Conservation (phyloP, 2,888 invertebrate species). For the Odontomyia ornata region DNA sequence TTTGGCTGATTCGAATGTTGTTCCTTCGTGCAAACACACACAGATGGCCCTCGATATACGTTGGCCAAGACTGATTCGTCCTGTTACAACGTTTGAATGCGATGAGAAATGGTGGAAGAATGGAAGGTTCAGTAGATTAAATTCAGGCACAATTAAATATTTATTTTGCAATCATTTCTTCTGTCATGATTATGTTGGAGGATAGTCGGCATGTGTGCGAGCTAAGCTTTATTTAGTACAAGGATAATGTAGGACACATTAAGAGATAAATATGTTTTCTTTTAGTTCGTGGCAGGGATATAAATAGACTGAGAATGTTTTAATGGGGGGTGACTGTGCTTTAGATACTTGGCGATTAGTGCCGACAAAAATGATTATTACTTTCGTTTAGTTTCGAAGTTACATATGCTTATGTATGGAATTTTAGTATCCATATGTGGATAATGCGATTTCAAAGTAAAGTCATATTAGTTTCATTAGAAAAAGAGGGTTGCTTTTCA, state of each 20-base stretch:
- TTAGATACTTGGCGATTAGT: too few relatives aligned
- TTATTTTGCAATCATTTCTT: slow-evolving; percentile 12
- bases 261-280: not conserved
- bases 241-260: not conserved
- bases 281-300: too few relatives aligned
- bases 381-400: too few relatives aligned
- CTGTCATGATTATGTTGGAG: not conserved
- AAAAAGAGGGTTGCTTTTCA: too few relatives aligned
- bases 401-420: too few relatives aligned
- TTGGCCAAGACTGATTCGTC: not conserved
- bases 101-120: not conserved
- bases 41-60: not conserved
- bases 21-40: too few relatives aligned
- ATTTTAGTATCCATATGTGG: too few relatives aligned
- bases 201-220: not conserved
- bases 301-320: too few relatives aligned
- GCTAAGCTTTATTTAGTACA: not conserved
- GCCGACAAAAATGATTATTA: too few relatives aligned
- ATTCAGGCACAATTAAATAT: slow-evolving; percentile 9
- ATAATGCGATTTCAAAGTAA: too few relatives aligned
- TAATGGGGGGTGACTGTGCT: too few relatives aligned
- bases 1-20: not conserved
- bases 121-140: not conserved
- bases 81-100: not conserved
- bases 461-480: too few relatives aligned